Base-by-base conservation (phyloP, 2,113 vertebrate genomes). In the Syrmaticus mikado region DNA sequence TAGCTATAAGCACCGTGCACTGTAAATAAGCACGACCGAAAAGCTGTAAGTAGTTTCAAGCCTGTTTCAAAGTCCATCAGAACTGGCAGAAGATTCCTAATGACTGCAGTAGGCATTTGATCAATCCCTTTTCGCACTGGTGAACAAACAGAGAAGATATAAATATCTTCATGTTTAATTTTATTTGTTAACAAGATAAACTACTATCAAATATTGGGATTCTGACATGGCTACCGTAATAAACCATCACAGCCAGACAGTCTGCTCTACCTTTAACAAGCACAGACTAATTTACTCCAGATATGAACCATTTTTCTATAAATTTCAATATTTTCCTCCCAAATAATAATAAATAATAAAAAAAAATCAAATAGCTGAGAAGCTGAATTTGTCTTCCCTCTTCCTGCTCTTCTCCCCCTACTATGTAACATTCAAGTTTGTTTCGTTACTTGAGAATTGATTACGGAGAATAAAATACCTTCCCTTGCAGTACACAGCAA, bases 171-270 rank as follows among this genome's bases (percentile, higher is more conserved):
- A 2, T 6, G 22, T 77, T 84, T 71, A 80, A 92, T 30, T 41
- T 58, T 27, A 30, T 81, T 90, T 89, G 52, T 87, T 81, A 94
- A 73, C 79, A 84, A 10, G 40, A 61, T 91, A 71, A 83, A 90
- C 89, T 86, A 86, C 60, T 71, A 48, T 68, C 18, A 70, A 80
- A 65, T 64, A 80, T 3, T 32, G n/a, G 48, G 90, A 70, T 52
- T 90, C 50, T 40, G 46, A 36, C 52, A 15, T 7, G 20, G n/a
- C 83, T 48, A 89, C 30, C 14, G 76, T 72, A 61, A 55, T 89
- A 62, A 91, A 88, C 50, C 75, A 91, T 5, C 79, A 92, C 4
- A 24, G 7, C 25, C 57, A 93, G 57, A 67, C 82, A 96, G 71
- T 8, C 80, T 55, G 13, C 65, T 83, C 36, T n/a, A 43, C 73